Conservation (phyloP, 2,113 vertebrate species). For the Cephalopterus ornatus region DNA sequence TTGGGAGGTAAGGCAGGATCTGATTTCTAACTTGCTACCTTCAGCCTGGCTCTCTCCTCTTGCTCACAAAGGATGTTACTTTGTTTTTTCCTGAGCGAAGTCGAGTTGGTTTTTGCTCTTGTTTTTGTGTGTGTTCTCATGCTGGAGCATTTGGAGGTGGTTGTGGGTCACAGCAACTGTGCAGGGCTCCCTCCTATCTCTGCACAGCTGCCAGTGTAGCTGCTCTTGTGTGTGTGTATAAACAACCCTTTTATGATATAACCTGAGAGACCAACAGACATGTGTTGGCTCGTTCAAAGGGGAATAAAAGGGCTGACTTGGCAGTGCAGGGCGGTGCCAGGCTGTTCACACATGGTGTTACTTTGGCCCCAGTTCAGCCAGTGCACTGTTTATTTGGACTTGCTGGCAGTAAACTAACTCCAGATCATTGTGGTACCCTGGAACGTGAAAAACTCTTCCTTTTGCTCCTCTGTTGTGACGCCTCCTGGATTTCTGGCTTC, state of each 20-base stretch:
- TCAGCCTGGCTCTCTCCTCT: neutral
- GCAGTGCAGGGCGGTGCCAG: conserved; percentile 9
- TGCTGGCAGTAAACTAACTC: neutral
- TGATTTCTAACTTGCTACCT: neutral
- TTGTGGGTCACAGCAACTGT: neutral
- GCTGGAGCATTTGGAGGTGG: neutral
- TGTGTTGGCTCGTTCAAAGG: neutral
- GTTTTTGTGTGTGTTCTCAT: accelerated
- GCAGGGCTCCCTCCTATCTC: neutral
- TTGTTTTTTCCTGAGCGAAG: neutral
- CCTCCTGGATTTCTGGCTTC: neutral
- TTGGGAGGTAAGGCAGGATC: neutral
- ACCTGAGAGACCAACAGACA: neutral
- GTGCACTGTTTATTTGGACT: conserved; percentile 29
- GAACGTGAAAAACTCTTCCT: neutral
- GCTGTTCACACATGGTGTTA: neutral
- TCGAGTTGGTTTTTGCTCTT: neutral
- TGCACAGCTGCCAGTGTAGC: neutral
- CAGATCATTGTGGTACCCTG: neutral
- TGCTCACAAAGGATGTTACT: neutral
- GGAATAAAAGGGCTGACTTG: neutral
- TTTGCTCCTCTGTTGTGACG: neutral
- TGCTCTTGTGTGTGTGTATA: neutral
- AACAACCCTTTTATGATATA: neutral
- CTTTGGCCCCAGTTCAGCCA: conserved; percentile 22